Percentiles rank a stretch among this genome's conserved stretches.
phyloP scores from a whole-genome alignment of 1,140 invertebrate genomes.

The Drosophila parvula region DNA sequence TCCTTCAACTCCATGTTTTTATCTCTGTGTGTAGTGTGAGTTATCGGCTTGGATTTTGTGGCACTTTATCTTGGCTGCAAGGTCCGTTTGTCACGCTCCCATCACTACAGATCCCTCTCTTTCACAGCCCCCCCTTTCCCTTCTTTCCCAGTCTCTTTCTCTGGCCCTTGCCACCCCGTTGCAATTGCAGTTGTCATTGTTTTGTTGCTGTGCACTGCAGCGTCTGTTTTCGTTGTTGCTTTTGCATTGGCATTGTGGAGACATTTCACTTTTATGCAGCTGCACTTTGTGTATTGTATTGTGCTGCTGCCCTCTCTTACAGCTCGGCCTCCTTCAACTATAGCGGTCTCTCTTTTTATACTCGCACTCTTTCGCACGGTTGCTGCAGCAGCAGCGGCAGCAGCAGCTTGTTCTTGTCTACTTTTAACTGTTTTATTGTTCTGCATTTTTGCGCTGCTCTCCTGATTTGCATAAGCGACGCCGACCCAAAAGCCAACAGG shows the following conservation, averaged over 20 bases:
- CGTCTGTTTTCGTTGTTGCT: constrained; percentile 44
- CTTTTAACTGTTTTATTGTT: constrained; percentile 83
- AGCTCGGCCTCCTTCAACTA: constrained; percentile 3
- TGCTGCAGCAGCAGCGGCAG: too few relatives aligned
- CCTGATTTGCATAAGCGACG: constrained; percentile 80
- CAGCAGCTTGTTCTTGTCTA: constrained; percentile 77
- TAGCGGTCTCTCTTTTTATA: constrained; percentile 1
- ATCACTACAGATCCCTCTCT: constrained; percentile 31
- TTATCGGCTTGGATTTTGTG: constrained; percentile 1
- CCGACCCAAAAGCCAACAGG: constrained; percentile 70
- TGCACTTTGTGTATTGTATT: constrained; percentile 80
- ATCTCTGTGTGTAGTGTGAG: constrained; percentile 1
- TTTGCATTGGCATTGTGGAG: constrained; percentile 74
- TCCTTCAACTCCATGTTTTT: not conserved
- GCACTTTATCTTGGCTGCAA: constrained; percentile 9
- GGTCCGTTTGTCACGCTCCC: constrained; percentile 28
- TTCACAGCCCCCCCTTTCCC: not conserved
- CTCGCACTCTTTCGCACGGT: constrained; percentile 1
- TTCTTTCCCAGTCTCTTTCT: not conserved
- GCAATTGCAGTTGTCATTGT: constrained; percentile 78
- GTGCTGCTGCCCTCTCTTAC: constrained; percentile 33
- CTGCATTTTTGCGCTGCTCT: constrained; percentile 67
- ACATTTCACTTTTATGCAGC: constrained; percentile 83
- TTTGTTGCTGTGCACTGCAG: constrained; percentile 47
- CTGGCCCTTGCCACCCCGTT: constrained; percentile 14